Conservation (phyloP, 2,113 vertebrate genomes). For the Burhinus bistriatus region DNA sequence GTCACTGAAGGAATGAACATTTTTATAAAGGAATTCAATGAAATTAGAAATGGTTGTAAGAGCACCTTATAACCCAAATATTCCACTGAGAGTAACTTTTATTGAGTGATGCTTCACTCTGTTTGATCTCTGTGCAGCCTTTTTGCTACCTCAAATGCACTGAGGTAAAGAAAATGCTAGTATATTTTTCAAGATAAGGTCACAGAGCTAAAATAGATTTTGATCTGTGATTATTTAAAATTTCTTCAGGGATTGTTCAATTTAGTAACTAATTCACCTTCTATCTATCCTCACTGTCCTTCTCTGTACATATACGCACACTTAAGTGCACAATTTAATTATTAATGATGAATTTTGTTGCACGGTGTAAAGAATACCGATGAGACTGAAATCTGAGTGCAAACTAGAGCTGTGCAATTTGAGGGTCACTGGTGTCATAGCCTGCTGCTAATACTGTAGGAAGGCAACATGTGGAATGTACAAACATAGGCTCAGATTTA, state of each 20-base stretch:
- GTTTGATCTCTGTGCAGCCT: conserved; percentile 22
- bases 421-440: conserved; percentile 20
- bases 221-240: conserved; percentile 50
- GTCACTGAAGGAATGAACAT: not conserved
- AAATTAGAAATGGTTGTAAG: conserved; percentile 17
- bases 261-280: not conserved
- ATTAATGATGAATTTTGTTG: conserved; percentile 28
- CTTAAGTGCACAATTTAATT: not conserved
- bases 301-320: not conserved
- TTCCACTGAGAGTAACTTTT: not conserved
- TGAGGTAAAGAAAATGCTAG: not conserved
- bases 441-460: conserved; percentile 27
- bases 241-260: conserved; percentile 28
- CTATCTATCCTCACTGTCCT: not conserved
- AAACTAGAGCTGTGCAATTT: conserved; percentile 35
- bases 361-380: not conserved
- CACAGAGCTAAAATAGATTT: conserved; percentile 39
- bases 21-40: not conserved
- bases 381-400: conserved; percentile 23
- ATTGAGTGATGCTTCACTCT: conserved; percentile 45
- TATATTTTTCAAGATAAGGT: conserved; percentile 40
- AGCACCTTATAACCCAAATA: conserved; percentile 17
- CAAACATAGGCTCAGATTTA: conserved; percentile 27
- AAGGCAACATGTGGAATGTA: conserved; percentile 26
- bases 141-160: conserved; percentile 20